phyloP scores from a whole-genome alignment of 2,797 vertebrate genomes.

The Glyptemys insculpta region DNA sequence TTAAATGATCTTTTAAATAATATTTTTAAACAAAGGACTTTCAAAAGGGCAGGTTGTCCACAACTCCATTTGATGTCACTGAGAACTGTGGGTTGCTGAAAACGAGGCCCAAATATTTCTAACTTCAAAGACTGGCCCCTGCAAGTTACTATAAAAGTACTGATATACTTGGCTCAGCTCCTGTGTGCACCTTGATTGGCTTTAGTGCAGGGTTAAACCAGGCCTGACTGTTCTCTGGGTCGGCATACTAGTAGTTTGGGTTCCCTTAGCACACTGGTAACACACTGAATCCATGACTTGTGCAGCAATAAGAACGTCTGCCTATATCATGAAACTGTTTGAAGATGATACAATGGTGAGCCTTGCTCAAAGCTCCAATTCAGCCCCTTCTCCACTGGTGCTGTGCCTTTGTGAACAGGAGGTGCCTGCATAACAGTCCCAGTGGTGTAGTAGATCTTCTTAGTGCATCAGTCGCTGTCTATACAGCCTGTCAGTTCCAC shows the following conservation, averaged over 20 bases:
- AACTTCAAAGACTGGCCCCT: not conserved
- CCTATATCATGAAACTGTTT: not conserved
- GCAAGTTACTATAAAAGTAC: not conserved
- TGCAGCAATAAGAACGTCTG: not conserved
- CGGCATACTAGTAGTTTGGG: not conserved
- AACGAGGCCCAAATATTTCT: not conserved
- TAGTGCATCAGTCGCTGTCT: no score
- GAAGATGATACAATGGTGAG: not conserved
- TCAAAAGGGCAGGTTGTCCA: not conserved
- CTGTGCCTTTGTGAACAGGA: not conserved
- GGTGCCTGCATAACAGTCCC: not conserved
- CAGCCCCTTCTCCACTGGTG: not conserved
- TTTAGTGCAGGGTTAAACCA: not conserved
- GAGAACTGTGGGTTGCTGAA: not conserved
- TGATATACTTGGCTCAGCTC: slow-evolving; percentile 6
- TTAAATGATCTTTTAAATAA: not conserved
- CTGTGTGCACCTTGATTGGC: not conserved
- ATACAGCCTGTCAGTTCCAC: no score
- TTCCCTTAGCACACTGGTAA: not conserved
- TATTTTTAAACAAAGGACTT: not conserved
- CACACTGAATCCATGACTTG: not conserved
- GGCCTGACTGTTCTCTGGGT: not conserved
- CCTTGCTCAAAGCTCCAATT: not conserved
- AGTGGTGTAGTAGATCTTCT: not conserved
- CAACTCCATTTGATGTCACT: not conserved